Base-by-base conservation (phyloP, 2,888 invertebrate species). In the Drosophila gaucha region DNA sequence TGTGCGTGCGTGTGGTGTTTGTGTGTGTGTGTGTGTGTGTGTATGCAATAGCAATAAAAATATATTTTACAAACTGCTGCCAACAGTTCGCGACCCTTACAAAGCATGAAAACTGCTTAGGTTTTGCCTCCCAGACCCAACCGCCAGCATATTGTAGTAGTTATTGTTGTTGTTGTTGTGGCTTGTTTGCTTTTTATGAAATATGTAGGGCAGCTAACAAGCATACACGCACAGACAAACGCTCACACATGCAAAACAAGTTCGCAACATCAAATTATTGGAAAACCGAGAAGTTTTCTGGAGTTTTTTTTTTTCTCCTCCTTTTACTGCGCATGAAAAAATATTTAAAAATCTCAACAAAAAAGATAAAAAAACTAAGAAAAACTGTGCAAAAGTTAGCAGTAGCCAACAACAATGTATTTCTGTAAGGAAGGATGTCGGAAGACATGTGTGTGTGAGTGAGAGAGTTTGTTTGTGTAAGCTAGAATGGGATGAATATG, bases 1-100 rank as follows among this genome's bases (percentile, higher is more conserved):
- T 39, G 50, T 33, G 31, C 46, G 33, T 47, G 28, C 24, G 35
- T 24, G 4, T 24, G 26, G 26, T 6, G 26, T 26, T 6, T 12
- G 39, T 52, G 41, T 36, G 26, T 30, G 28, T 55, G 36, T 33
- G 31, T 41, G 31, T 52, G 35, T 66, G 36, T 58, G 78, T 76
- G 73, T 75, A 60, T 72, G 88, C 79, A 82, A 89, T 87, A 89
- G 89, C 83, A 84, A 84, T 84, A 84, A 89, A 84, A 84, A 89
- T 89, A 84, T 84, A 84, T 84, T 89, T 89, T 88, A 84, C 88
- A 89, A 87, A 89, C 86, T 88, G 89, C 86, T 85, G 75, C 75
- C 76, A 74, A 63, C 70, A 68, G 75, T 69, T 60, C 65, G 66
- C 62, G 68, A 79, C 80, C 80, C 76, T 65, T 64, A 63, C 36